These are phyloP conservation scores for Mythimna vitellina DNA, from an alignment of 2,888 invertebrate genomes.

Conservation along the genomic window DNA sequence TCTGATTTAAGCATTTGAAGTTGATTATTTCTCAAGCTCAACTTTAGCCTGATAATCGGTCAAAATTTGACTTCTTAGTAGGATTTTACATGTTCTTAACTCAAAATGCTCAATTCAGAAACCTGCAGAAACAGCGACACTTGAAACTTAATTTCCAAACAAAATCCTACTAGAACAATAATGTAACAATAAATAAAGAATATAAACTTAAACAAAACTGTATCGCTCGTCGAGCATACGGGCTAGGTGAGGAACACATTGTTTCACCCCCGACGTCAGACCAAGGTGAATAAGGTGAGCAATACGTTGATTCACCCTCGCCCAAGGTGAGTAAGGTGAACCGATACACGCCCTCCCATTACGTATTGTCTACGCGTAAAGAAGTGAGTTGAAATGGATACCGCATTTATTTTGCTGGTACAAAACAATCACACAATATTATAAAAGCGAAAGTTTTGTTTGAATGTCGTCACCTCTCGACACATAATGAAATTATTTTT, in stretches of 20 bases:
- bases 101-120: too few relatives aligned
- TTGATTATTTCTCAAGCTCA: too few relatives aligned
- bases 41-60: too few relatives aligned
- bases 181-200: slow-evolving; percentile 41
- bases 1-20: too few relatives aligned
- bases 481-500: too few relatives aligned
- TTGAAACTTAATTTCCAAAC: slow-evolving; percentile 3
- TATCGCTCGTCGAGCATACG: slow-evolving; percentile 57
- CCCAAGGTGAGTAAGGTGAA: slow-evolving; percentile 54
- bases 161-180: neutral
- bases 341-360: slow-evolving; percentile 63
- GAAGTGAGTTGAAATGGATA: slow-evolving; percentile 32
- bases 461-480: too few relatives aligned
- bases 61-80: too few relatives aligned
- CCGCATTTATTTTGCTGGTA: neutral
- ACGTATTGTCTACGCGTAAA: slow-evolving; percentile 53
- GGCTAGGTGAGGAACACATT: slow-evolving; percentile 59
- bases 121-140: too few relatives aligned
- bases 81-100: too few relatives aligned
- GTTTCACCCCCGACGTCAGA: slow-evolving; percentile 27
- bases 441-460: neutral
- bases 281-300: slow-evolving; percentile 50
- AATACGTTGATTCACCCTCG: slow-evolving; percentile 53
- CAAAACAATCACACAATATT: neutral
- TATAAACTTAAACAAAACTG: slow-evolving; percentile 36